Evolutionary conservation across 1,140 invertebrate genomes (phyloP), one percentile per base, ranked within the genome.

Genomic region (Zophobas atratus): DNA sequence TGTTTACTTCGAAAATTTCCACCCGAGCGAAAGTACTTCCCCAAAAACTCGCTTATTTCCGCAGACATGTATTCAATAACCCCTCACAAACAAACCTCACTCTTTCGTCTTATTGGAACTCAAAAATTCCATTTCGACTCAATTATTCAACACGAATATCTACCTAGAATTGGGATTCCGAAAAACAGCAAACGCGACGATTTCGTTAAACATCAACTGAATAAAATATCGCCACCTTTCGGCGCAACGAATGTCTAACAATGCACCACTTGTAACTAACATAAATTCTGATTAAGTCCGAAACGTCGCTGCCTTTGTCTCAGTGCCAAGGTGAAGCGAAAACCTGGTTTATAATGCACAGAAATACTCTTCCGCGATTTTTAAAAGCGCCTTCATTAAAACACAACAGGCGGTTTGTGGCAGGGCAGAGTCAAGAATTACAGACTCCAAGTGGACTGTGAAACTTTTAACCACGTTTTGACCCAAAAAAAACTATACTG

Each of bases 161-260:
- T 46, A 46, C 43, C 43, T 46, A 46, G 43, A 46, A 46, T 46
- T 46, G 43, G 43, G 8, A 46, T 4, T 4, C 3, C 3, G 3
- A 8, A 46, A 46, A 46, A 8, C 8, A 46, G 3, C 3, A 46
- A 46, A 4, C 43, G 43, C 3, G 8, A 46, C 43, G 3, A 46
- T 46, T 46, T 46, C 43, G 43, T 46, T 46, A 46, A 46, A 46
- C 8, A 4, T 46, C 43, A 3, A 46, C 3, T 46, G 43, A 51
- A 51, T 51, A 51, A 51, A 51, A 51, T 51, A 51, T 51, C 43
- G 20, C 20, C 20, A 51, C 4, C 49, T n/a, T n/a, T 51, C 49
- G 49, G 43, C 43, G 43, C 6, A 46, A 4, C 49, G 20, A 6
- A 20, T 51, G 6, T 20, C 49, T 20, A 20, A 20, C n/a, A 51